Evolutionary conservation across 1,140 invertebrate genomes (phyloP).

Genomic region (Meloidogyne floridensis): DNA sequence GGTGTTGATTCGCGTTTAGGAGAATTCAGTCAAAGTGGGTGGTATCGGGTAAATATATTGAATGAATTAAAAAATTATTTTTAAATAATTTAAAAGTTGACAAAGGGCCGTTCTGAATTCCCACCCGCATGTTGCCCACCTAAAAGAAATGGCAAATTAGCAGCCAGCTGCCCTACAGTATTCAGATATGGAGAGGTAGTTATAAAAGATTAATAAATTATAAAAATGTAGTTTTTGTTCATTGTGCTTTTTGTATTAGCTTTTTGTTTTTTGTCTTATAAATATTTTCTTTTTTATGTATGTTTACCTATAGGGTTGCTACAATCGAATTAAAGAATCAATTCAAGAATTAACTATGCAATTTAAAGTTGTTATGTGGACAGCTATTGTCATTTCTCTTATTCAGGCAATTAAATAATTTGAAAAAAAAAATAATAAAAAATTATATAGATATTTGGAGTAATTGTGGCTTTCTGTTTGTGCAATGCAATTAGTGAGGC

Average conservation of each 20-base stretch:
- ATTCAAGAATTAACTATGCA: slow-evolving; percentile 50
- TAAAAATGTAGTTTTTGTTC: slow-evolving; percentile 7
- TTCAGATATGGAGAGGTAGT: slow-evolving; percentile 58
- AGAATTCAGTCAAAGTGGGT: slow-evolving; percentile 61
- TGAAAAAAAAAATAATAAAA: background rate
- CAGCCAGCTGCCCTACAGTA: slow-evolving; percentile 56
- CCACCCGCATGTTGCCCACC: slow-evolving; percentile 64
- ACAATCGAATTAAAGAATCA: slow-evolving; percentile 57
- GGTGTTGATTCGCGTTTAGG: slow-evolving; percentile 62
- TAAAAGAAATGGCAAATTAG: slow-evolving; percentile 53
- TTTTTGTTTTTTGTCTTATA: slow-evolving; percentile 21
- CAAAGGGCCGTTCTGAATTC: slow-evolving; percentile 44
- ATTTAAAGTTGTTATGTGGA: slow-evolving; percentile 65
- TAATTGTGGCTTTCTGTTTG: slow-evolving; percentile 64
- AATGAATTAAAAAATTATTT: background rate
- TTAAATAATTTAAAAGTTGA: background rate
- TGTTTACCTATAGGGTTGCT: slow-evolving; percentile 53
- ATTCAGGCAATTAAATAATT: slow-evolving; percentile 49
- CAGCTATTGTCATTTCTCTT: slow-evolving; percentile 58
- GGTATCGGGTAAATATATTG: slow-evolving; percentile 46
- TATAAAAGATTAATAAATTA: background rate
- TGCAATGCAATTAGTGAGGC: slow-evolving; percentile 60
- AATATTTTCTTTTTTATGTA: background rate
- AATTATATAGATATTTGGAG: slow-evolving; percentile 52
- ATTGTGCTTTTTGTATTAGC: slow-evolving; percentile 3